phyloP scores from a whole-genome alignment of 2,888 invertebrate species.

The Axea sp. region DNA sequence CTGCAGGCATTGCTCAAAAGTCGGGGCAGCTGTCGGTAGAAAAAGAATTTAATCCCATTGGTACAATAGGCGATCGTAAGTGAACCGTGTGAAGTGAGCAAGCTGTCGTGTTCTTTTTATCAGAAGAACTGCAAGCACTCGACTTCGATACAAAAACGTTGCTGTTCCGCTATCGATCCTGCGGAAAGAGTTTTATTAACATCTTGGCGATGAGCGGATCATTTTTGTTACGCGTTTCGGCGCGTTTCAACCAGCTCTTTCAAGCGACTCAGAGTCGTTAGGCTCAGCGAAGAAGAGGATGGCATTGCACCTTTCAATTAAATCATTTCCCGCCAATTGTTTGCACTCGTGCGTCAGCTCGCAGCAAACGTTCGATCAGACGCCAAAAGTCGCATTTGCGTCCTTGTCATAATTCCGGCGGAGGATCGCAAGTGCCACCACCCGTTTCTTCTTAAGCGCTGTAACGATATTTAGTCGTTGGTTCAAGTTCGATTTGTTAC shows the following conservation, averaged over 20 bases:
- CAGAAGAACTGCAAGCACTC: conserved; percentile 19
- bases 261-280: no score
- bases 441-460: conserved; percentile 14
- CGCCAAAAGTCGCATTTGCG: no score
- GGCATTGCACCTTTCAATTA: no score
- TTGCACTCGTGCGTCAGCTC: no score
- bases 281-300: no score
- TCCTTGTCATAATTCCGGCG: no score
- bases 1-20: conserved; percentile 40
- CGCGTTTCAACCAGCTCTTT: conserved; percentile 26
- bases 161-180: conserved; percentile 33
- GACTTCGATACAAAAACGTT: conserved; percentile 40
- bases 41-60: conserved; percentile 47
- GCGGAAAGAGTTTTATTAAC: conserved; percentile 48
- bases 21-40: conserved; percentile 36
- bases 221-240: conserved; percentile 43
- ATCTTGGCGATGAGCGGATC: conserved; percentile 35
- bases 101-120: conserved; percentile 40
- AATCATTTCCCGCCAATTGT: no score
- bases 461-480: conserved; percentile 1
- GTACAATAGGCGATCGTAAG: conserved; percentile 40
- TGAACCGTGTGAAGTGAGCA: conserved; percentile 47
- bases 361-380: no score
- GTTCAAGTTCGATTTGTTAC: conserved; percentile 1
- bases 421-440: no score